phyloP scores from a whole-genome alignment of 2,797 vertebrate species.

The Botia kubotai region DNA sequence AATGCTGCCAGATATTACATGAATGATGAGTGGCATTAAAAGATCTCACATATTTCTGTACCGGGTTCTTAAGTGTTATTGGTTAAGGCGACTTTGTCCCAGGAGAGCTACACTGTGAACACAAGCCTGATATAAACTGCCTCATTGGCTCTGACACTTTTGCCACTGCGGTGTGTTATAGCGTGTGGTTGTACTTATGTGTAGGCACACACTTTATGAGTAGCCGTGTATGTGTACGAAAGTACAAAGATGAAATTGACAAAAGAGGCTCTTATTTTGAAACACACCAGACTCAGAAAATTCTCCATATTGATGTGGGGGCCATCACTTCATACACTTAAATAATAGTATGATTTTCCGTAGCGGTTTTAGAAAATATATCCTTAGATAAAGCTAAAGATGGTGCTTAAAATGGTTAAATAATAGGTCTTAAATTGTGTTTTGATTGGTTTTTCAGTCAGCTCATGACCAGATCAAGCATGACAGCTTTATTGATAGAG shows the following conservation, averaged over 20 bases:
- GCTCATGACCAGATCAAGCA: conserved; percentile 67
- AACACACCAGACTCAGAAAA: too few species aligned
- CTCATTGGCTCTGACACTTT: conserved; percentile 72
- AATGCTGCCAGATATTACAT: conserved; percentile 94
- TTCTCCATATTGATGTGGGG: not conserved
- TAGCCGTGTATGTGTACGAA: conserved; percentile 5
- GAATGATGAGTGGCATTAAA: conserved; percentile 94
- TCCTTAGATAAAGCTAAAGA: not conserved
- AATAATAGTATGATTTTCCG: not conserved
- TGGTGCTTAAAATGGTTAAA: not conserved
- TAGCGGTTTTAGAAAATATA: not conserved
- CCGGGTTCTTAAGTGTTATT: conserved; percentile 86
- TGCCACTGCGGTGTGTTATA: conserved; percentile 41
- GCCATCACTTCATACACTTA: not conserved
- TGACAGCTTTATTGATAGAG: conserved; percentile 82
- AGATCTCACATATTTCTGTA: conserved; percentile 83
- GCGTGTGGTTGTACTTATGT: conserved; percentile 38
- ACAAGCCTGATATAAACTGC: conserved; percentile 81
- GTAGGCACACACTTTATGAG: conserved; percentile 27
- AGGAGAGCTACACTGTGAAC: conserved; percentile 80
- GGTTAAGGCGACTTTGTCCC: conserved; percentile 81
- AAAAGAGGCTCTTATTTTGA: too few species aligned
- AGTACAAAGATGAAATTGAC: not conserved
- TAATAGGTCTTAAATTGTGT: conserved; percentile 44
- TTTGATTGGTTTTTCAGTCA: conserved; percentile 59